phyloP scores from a whole-genome alignment of 2,113 vertebrate genomes.

The Myotis davidii region DNA sequence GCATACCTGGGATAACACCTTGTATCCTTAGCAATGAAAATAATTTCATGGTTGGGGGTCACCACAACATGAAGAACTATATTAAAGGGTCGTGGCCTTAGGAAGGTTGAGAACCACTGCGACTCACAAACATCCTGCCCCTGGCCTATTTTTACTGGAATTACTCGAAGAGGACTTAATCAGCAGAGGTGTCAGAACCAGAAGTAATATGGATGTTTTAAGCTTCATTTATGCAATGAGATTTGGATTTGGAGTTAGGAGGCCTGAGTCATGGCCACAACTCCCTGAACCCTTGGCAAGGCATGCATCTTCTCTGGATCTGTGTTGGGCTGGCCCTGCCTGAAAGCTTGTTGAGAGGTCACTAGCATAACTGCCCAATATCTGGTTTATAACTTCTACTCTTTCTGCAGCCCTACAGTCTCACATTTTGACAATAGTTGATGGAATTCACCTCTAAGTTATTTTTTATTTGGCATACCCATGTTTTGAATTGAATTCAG shows the following conservation, averaged over 20 bases:
- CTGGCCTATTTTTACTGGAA: neutral
- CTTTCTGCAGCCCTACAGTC: neutral
- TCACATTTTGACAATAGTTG: neutral
- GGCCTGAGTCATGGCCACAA: neutral
- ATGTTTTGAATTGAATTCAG: neutral
- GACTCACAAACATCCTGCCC: neutral
- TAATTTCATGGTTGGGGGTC: too few relatives aligned
- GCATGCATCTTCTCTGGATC: neutral
- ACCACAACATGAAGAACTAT: too few relatives aligned
- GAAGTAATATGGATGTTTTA: neutral
- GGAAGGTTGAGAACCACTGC: too few relatives aligned
- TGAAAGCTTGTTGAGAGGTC: neutral
- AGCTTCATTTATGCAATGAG: neutral
- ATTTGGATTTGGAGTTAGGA: neutral
- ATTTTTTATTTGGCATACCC: neutral
- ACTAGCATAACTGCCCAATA: neutral
- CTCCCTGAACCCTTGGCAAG: neutral
- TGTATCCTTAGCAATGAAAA: too few relatives aligned
- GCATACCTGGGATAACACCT: neutral
- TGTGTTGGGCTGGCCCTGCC: neutral
- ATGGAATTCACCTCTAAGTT: neutral
- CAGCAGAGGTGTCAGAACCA: neutral
- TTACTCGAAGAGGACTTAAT: neutral
- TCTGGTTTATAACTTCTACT: neutral
- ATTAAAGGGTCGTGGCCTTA: too few relatives aligned